Evolutionary conservation across 2,888 invertebrate species (phyloP).

Genomic region (Ptychoptera albimana): DNA sequence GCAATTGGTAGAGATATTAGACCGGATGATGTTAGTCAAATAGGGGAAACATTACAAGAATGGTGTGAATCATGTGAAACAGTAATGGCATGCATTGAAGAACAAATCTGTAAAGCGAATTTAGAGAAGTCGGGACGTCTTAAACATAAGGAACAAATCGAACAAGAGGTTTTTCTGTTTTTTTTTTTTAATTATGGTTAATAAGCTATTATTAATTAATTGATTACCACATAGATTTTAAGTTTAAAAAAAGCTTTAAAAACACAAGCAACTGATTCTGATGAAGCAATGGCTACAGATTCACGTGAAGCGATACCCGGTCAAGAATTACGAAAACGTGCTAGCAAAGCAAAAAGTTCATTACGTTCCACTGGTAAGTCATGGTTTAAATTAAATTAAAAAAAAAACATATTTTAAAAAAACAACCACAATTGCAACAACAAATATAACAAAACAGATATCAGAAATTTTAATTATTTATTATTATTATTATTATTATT

Average conservation of each 20-base stretch:
- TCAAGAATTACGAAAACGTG: slow-evolving; percentile 26
- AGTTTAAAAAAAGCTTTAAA: slow-evolving; percentile 82
- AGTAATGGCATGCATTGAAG: slow-evolving; percentile 75
- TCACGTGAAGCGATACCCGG: slow-evolving; percentile 38
- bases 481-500: too few relatives aligned
- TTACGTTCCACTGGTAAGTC: slow-evolving; percentile 18
- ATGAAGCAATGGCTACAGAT: slow-evolving; percentile 69
- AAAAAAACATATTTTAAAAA: too few relatives aligned
- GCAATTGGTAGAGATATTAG: slow-evolving; percentile 87
- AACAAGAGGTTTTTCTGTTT: slow-evolving; percentile 55
- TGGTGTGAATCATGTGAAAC: slow-evolving; percentile 87
- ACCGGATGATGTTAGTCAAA: slow-evolving; percentile 63
- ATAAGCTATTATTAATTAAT: slow-evolving; percentile 11
- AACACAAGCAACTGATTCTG: slow-evolving; percentile 63
- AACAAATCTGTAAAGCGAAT: slow-evolving; percentile 78
- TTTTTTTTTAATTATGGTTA: slow-evolving; percentile 8
- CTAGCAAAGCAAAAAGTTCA: slow-evolving; percentile 23
- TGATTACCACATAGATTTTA: slow-evolving; percentile 41
- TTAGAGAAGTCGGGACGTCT: slow-evolving; percentile 64
- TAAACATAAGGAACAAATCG: slow-evolving; percentile 65
- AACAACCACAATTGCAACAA: too few relatives aligned
- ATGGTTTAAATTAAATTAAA: slow-evolving; percentile 4
- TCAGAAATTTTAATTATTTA: too few relatives aligned
- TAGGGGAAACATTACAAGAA: slow-evolving; percentile 65
- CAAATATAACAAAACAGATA: too few relatives aligned